Evolutionary conservation across 2,113 vertebrate species (phyloP).

Genomic region (Ceyx cyanopectus): DNA sequence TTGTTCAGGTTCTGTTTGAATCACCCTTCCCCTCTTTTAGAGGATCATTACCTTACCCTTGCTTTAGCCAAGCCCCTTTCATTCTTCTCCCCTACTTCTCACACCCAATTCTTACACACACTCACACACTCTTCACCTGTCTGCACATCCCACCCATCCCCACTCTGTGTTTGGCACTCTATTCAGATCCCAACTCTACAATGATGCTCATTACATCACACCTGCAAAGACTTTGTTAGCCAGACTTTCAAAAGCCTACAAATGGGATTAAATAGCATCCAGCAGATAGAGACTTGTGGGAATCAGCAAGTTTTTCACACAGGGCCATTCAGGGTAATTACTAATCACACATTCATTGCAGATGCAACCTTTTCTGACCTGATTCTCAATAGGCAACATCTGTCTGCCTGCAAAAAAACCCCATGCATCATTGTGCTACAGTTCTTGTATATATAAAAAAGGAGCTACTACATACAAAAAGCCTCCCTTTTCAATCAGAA

Average conservation of each 20-base stretch:
- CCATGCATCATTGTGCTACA: neutral
- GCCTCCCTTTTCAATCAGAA: neutral
- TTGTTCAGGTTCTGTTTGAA: neutral
- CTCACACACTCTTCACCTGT: neutral
- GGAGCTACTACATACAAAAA: neutral
- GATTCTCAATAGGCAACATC: conserved; percentile 30
- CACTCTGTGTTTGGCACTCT: neutral
- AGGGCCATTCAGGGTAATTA: conserved; percentile 36
- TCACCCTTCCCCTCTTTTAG: neutral
- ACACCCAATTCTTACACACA: neutral
- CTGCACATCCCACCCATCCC: neutral
- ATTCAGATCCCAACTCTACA: neutral
- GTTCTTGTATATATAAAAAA: neutral
- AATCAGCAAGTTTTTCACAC: conserved; percentile 34
- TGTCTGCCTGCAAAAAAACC: conserved; percentile 21
- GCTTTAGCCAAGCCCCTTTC: neutral
- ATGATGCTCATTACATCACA: neutral
- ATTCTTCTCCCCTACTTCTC: neutral
- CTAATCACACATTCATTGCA: conserved; percentile 35
- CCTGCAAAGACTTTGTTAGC: neutral
- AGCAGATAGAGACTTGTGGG: neutral
- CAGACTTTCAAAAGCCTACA: neutral
- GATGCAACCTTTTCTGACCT: conserved; percentile 57
- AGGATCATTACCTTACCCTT: neutral
- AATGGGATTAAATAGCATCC: conserved; percentile 15